A percentile compares a stretch with the other conserved stretches of the same genome.
These are phyloP conservation scores for Yponomeuta cagnagella DNA, from an alignment of 2,888 invertebrate species.

Conservation along the genomic window DNA sequence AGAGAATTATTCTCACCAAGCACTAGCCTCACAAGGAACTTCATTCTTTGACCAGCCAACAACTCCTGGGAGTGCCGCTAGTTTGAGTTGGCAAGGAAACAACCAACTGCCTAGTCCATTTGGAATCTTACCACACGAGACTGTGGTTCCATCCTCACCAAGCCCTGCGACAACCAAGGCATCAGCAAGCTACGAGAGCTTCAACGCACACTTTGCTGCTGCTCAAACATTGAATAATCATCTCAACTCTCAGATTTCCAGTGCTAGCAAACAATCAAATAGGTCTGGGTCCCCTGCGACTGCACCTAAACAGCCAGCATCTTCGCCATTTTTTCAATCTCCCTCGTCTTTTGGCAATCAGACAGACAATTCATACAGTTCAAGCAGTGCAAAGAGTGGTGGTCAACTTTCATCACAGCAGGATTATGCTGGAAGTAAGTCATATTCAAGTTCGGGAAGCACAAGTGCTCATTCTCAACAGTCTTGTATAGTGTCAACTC, in stretches of 20 bases:
- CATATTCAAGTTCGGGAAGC: constrained; percentile 76
- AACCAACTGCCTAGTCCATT: constrained; percentile 83
- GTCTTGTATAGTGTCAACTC: constrained; percentile 84
- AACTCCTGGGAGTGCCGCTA: constrained; percentile 63
- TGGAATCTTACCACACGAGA: constrained; percentile 86
- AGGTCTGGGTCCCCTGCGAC: constrained; percentile 74
- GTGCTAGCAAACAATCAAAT: constrained; percentile 72
- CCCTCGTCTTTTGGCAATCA: constrained; percentile 76
- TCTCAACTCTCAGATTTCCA: constrained; percentile 78
- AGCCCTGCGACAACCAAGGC: constrained; percentile 77
- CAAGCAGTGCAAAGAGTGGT: constrained; percentile 73
- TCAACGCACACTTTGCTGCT: constrained; percentile 82
- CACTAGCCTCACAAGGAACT: constrained; percentile 73
- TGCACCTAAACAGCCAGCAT: constrained; percentile 69
- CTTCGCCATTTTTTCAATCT: constrained; percentile 78
- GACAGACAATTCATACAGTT: constrained; percentile 73
- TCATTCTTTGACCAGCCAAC: constrained; percentile 82
- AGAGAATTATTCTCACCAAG: constrained; percentile 78
- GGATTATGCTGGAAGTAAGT: constrained; percentile 77
- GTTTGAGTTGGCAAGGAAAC: constrained; percentile 84
- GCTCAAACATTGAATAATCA: constrained; percentile 79
- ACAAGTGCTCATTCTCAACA: constrained; percentile 78
- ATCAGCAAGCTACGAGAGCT: constrained; percentile 78
- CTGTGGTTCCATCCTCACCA: constrained; percentile 80
- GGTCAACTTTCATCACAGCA: constrained; percentile 71